phyloP scores from a whole-genome alignment of 2,888 invertebrate species.

The Epistrophella euchroma region DNA sequence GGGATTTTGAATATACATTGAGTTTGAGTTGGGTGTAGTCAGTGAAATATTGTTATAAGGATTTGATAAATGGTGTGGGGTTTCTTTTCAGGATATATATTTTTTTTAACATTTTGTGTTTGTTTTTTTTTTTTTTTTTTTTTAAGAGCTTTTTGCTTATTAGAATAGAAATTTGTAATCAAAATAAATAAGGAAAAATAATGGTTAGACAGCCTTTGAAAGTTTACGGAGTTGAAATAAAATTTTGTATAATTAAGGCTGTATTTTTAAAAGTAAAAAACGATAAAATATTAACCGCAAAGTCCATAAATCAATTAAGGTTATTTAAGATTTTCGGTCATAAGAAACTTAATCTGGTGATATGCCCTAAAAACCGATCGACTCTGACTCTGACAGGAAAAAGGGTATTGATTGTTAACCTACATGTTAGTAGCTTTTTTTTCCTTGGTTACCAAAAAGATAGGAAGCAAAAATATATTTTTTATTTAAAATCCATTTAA shows the following conservation, averaged over 20 bases:
- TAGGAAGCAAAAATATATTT: too few relatives aligned
- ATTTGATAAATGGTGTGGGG: conserved; percentile 19
- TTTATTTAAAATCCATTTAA: too few relatives aligned
- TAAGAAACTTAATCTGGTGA: too few relatives aligned
- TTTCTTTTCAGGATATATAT: not conserved
- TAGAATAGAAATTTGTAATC: not conserved
- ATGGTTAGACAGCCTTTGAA: not conserved
- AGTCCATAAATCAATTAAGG: too few relatives aligned
- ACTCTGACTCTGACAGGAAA: too few relatives aligned
- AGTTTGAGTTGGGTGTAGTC: conserved; percentile 20
- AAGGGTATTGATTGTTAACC: too few relatives aligned
- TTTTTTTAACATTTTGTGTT: not conserved
- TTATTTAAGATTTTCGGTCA: too few relatives aligned
- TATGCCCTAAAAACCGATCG: too few relatives aligned
- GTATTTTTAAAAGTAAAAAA: too few relatives aligned
- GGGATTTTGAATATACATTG: conserved; percentile 8
- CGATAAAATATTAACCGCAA: too few relatives aligned
- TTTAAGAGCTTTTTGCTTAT: not conserved
- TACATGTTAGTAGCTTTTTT: too few relatives aligned
- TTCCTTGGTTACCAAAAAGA: too few relatives aligned
- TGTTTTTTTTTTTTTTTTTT: not conserved
- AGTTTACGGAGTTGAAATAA: not conserved
- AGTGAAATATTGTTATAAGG: conserved; percentile 17
- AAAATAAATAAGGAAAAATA: not conserved
- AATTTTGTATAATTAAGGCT: not conserved